Percentiles rank a stretch among this genome's conserved stretches.
These are phyloP conservation scores for Drosophila nannoptera DNA, from an alignment of 1,140 invertebrate genomes.

Conservation along the genomic window DNA sequence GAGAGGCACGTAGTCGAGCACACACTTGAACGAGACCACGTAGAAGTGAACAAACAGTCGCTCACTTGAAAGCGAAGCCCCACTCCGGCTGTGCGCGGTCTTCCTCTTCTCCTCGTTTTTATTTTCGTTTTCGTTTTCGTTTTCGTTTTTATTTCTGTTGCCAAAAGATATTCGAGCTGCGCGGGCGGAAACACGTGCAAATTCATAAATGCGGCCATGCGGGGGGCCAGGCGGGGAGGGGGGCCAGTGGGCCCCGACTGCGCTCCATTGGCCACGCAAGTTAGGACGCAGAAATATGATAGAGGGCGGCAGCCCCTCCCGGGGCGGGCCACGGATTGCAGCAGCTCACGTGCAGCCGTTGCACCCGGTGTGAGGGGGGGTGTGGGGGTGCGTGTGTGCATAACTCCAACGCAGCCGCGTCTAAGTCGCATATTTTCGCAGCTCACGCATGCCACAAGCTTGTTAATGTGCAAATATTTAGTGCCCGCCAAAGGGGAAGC, in stretches of 20 bases:
- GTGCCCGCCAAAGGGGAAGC: not conserved
- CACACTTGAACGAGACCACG: constrained; percentile 17
- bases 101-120: constrained; percentile 5
- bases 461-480: constrained; percentile 7
- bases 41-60: constrained; percentile 41
- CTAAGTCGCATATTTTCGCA: constrained; percentile 51
- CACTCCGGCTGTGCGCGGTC: constrained; percentile 36
- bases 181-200: constrained; percentile 59
- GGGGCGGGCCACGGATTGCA: constrained; percentile 60
- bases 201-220: constrained; percentile 41
- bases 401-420: no score
- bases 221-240: no score
- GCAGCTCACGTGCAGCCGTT: constrained; percentile 52
- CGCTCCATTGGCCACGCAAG: constrained; percentile 18
- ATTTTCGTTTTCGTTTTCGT: constrained; percentile 8
- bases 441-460: constrained; percentile 43
- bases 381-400: no score
- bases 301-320: constrained; percentile 17
- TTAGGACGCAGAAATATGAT: constrained; percentile 22
- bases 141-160: constrained; percentile 3
- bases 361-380: no score
- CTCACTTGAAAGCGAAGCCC: constrained; percentile 62
- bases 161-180: constrained; percentile 58
- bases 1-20: not conserved
- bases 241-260: constrained; percentile 14